Evolutionary conservation across 37 sponge, comb jelly and placozoan species (phyloP).

Genomic region (Aphrocallistes beatrix): DNA sequence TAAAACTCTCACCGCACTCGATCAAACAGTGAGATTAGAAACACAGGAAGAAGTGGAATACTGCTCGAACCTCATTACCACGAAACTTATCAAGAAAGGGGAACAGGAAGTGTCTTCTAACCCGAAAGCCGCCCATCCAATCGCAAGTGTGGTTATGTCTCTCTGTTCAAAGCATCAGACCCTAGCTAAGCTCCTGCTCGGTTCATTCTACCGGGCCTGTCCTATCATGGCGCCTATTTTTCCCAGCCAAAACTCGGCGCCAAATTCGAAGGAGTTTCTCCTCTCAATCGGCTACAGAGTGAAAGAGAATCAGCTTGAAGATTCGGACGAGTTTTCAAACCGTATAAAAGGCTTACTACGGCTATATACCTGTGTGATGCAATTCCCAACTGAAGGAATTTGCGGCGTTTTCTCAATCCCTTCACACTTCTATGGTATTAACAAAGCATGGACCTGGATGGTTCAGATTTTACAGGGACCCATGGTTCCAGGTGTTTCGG

Average conservation of each 20-base stretch:
- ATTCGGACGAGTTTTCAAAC: neutral
- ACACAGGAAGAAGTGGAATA: neutral
- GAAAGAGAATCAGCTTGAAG: neutral
- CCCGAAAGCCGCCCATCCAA: neutral
- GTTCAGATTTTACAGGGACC: neutral
- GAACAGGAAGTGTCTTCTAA: conserved; percentile 4
- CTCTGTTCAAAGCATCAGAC: neutral
- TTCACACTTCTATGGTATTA: neutral
- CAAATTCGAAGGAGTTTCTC: neutral
- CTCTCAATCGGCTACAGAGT: neutral
- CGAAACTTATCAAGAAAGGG: neutral
- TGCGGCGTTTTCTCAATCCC: neutral
- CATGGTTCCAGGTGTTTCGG: neutral
- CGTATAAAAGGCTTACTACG: neutral
- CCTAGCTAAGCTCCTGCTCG: neutral
- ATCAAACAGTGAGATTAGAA: neutral
- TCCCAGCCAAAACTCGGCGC: neutral
- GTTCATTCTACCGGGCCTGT: neutral
- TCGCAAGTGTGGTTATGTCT: neutral
- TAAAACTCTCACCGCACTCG: neutral
- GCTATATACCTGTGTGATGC: neutral
- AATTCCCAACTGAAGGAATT: neutral
- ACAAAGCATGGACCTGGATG: neutral
- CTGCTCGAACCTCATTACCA: neutral
- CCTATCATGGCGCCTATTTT: neutral